A percentile compares a stretch with the other conserved stretches of the same genome.
These are phyloP conservation scores for Gastrophryne carolinensis DNA, from an alignment of 2,797 vertebrate genomes.

Conservation along the genomic window DNA sequence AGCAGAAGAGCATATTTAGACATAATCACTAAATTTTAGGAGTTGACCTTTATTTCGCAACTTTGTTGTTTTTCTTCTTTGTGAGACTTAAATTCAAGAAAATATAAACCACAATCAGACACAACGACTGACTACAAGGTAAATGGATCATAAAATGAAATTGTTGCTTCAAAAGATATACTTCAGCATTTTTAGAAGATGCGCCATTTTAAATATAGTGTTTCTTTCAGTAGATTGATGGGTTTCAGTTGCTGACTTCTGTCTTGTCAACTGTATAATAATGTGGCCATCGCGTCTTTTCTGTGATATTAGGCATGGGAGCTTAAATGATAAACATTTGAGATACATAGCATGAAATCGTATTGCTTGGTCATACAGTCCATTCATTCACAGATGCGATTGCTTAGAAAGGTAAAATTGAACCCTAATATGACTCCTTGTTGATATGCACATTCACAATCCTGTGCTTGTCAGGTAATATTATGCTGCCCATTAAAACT, in stretches of 20 bases:
- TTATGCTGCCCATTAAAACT: too few species aligned
- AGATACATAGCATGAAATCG: background rate
- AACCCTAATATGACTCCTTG: too few species aligned
- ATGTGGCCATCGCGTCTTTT: constrained; percentile 36
- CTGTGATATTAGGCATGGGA: constrained; percentile 18
- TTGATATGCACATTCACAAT: too few species aligned
- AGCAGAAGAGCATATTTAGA: constrained; percentile 59
- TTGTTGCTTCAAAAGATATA: constrained; percentile 57
- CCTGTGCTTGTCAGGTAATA: too few species aligned
- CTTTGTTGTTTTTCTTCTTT: constrained; percentile 42
- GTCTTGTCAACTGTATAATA: constrained; percentile 41
- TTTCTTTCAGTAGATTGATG: constrained; percentile 38
- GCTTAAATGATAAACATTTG: constrained; percentile 17
- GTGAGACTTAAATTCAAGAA: constrained; percentile 57
- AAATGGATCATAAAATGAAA: constrained; percentile 61
- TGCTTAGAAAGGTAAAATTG: too few species aligned
- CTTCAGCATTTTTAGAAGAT: constrained; percentile 53
- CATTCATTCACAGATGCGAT: too few species aligned
- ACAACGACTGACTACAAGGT: constrained; percentile 54
- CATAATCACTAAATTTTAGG: constrained; percentile 17
- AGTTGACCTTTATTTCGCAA: constrained; percentile 47
- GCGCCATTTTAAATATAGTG: constrained; percentile 46
- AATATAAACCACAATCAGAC: constrained; percentile 55
- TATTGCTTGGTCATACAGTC: too few species aligned
- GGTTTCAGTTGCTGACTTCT: constrained; percentile 22